Evolutionary conservation across 2,888 invertebrate species (phyloP), one percentile per base, ranked within the genome.

Genomic region (Watsonalla cultraria): DNA sequence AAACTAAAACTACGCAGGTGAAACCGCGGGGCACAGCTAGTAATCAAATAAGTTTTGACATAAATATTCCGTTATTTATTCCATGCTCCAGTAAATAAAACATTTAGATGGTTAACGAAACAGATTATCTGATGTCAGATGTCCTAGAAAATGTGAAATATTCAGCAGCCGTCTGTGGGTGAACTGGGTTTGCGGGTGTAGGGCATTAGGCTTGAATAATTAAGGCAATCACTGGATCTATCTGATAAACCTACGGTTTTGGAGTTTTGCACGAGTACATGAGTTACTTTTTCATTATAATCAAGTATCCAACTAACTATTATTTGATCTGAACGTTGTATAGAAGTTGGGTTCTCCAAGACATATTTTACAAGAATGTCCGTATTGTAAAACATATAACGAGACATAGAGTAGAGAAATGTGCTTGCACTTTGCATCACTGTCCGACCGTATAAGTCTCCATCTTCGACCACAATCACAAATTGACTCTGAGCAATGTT

Each of bases 171-270:
- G 61, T 59, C 56, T 56, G 62, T 53, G 52, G 56, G 66, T 65
- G 70, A 70, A 70, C 68, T 68, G 58, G 60, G 59, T 62, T 63
- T 72, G 72, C 59, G 71, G 68, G 65, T 46, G 0, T 68, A 70
- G 71, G 68, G 75, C 68, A 74, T 77, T 76, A 75, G 66, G 65
- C 75, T 69, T 80, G 79, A 82, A 72, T 81, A 80, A 82, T 83
- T 74, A 72, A 72, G 56, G 72, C 76, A 72, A 80, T 80, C 75
- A 74, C 74, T 74, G 72, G 76, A 78, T 75, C 72, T 70, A 68
- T 70, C 72, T 76, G 79, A 80, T 75, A 74, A 78, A 79, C 74
- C 70, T 67, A 72, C 66, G 67, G 66, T 60, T 64, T 69, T 64
- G 56, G 14, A 24, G 24, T 24, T 24, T 24, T 24, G 24, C 24